Evolutionary conservation across 1,140 invertebrate species (phyloP), one percentile per base, ranked within the genome.

Genomic region (Drosophila punjabiensis): DNA sequence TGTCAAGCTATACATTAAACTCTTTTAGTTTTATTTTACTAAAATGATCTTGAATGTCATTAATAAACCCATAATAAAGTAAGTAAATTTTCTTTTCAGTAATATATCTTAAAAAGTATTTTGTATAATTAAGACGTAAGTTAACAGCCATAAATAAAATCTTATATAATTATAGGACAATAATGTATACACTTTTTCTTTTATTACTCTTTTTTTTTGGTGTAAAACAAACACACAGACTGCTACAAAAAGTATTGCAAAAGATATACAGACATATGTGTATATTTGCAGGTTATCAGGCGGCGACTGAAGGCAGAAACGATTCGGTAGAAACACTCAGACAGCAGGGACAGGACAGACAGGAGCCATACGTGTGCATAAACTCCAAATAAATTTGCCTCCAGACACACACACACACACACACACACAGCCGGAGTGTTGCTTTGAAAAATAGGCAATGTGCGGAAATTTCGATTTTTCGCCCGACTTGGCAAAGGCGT

Each of bases 381-480:
- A 74, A 74, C 56, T 73, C 37, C 52, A 82, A 87, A 87, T 71
- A 82, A 75, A 87, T 71, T 87, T 79, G 52, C 52, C 53, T 50
- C 16, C 74, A 48, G 33, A 50, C 45, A 55, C 1, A 24, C 58
- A 56, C 8, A 32, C 43, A 56, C 20, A 37, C n/a, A n/a, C n/a
- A n/a, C n/a, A 24, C 33, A 20, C 41, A 24, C 18, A 39, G 59
- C 37, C 18, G 20, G 37, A 41, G 56, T 52, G 62, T 53, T 64
- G 47, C 45, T 84, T 78, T 78, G 73, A 62, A 81, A 83, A 90
- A 78, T 86, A 90, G 86, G 86, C 86, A 86, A 91, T 86, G 76
- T 90, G 82, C 69, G 86, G 86, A 90, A 90, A 90, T 90, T 90
- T 90, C 90, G 87, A 90, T 90, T 90, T 90, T 90, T 91, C 86